phyloP scores from a whole-genome alignment of 1,140 invertebrate genomes.

The Nebria ingens region DNA sequence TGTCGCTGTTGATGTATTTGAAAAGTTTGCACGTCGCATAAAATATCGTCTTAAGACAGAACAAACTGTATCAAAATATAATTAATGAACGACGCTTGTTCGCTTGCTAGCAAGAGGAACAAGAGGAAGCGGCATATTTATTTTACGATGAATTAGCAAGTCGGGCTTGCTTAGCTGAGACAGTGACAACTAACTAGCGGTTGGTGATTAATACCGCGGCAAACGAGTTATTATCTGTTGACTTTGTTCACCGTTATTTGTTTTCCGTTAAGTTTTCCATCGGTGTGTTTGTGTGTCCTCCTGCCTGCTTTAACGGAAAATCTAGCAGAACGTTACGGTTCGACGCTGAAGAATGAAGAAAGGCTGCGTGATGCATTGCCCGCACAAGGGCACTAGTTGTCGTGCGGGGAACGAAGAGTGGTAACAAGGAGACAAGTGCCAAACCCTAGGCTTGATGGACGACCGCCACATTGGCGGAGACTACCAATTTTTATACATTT shows the following conservation, averaged over 20 bases:
- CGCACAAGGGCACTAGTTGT: background rate
- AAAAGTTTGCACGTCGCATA: background rate
- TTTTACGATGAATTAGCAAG: slow-evolving; percentile 1
- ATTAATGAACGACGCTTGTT: slow-evolving; percentile 8
- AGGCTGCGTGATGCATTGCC: background rate
- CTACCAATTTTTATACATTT: too few relatives aligned
- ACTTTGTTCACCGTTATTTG: slow-evolving; percentile 3
- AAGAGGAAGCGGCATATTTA: background rate
- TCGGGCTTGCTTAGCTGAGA: background rate
- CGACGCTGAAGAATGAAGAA: slow-evolving; percentile 3
- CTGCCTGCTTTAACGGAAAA: slow-evolving; percentile 9
- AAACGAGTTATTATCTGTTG: slow-evolving; percentile 4
- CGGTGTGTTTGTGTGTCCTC: too few relatives aligned
- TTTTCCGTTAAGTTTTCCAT: slow-evolving; percentile 1
- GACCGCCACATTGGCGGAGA: background rate
- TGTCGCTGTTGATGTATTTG: background rate
- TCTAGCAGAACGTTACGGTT: background rate
- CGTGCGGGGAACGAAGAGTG: background rate
- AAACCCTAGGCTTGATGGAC: background rate
- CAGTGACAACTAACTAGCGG: background rate
- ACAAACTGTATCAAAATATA: slow-evolving; percentile 9
- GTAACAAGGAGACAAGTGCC: background rate
- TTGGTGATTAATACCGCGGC: background rate
- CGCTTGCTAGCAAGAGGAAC: too few relatives aligned
- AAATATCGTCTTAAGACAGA: slow-evolving; percentile 5